Evolutionary conservation across 2,113 vertebrate species (phyloP).

Genomic region (Equus przewalskii): DNA sequence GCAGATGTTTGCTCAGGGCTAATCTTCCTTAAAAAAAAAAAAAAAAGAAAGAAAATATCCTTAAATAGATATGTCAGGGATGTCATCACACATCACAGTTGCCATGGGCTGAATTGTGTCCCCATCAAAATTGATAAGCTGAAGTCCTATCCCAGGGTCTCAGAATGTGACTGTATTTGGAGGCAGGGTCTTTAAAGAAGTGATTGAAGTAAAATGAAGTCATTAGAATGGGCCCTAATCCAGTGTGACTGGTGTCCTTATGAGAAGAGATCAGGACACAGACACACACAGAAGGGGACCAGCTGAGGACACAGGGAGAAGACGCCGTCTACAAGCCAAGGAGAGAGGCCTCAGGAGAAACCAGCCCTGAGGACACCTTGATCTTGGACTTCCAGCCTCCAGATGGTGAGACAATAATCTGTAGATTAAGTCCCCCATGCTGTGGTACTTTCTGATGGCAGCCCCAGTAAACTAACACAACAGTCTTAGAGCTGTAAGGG

Average conservation of each 20-base stretch:
- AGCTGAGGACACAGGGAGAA: too few relatives aligned
- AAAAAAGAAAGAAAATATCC: not conserved
- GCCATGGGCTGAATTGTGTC: not conserved
- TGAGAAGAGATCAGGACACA: not conserved
- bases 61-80: too few relatives aligned
- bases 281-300: not conserved
- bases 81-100: too few relatives aligned
- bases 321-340: rapidly evolving
- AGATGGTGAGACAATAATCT: too few relatives aligned
- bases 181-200: not conserved
- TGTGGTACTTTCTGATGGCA: not conserved
- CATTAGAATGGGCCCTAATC: not conserved
- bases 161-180: not conserved
- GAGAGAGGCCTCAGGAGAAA: not conserved
- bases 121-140: not conserved
- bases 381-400: not conserved
- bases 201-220: not conserved
- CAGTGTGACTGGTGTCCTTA: not conserved
- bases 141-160: not conserved
- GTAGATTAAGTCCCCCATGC: not conserved
- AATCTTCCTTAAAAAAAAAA: too few relatives aligned
- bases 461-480: not conserved
- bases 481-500: not conserved
- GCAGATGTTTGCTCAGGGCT: too few relatives aligned
- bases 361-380: not conserved